Base-by-base conservation (phyloP, 2,797 vertebrate genomes). In the Anguilla pacifica region DNA sequence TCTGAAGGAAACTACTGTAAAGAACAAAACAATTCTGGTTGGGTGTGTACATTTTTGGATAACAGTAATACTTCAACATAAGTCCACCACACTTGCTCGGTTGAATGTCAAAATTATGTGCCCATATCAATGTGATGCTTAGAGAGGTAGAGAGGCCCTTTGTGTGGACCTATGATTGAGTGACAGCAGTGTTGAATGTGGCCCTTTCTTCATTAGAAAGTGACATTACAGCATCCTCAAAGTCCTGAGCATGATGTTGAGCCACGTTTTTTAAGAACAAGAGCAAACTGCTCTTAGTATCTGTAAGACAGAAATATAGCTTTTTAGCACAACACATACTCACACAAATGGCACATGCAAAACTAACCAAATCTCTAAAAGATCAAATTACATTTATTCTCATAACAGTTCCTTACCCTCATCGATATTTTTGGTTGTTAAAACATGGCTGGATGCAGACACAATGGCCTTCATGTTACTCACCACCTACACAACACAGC, bases 161-260 rank as follows among this genome's bases (percentile, higher is more conserved):
- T 22, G 84, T 82, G 79, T 0, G 57, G 22, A 39, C 91, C 91
- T 96, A 96, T 0, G 91, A 94, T 49, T 92, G 87, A 28, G 91
- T 53, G 74, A 96, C 67, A 70, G 90, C 93, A 0, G 84, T 79
- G 0, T 91, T 93, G 64, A 98, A 92, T 51, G 91, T 94, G 81
- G 94, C 93, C 88, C 95, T 95, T 86, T 96, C 93, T 87, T 97
- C 96, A 0, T 90, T 90, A 86, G 97, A 95, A 91, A 98, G 95
- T 2, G 95, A 94, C 85, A 91, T 93, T 89, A 96, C 87, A 11
- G 97, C 96, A 0, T 88, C 92, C 64, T 97, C 94, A 93, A 98
- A 97, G 74, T 96, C 96, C n/a, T 95, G 92, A 0, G 94, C 64
- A 86, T 97, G 95, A 25, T 90, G 93, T 92, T 95, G 93, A 5